Evolutionary conservation across 2,797 vertebrate species (phyloP).

Genomic region (Pseudochromis fuscus): DNA sequence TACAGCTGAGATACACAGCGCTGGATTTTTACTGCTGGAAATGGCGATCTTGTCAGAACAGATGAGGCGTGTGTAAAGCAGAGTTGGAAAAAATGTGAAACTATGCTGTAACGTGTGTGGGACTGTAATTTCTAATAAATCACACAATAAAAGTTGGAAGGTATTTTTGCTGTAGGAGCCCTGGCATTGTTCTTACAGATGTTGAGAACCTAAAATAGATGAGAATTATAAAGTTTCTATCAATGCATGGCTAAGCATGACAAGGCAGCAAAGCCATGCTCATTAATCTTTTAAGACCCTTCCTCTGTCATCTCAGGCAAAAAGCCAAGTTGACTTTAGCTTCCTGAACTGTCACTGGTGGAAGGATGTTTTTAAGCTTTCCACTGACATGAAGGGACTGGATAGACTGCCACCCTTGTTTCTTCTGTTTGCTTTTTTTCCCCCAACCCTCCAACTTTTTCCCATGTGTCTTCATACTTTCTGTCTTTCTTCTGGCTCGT

Average conservation of each 20-base stretch:
- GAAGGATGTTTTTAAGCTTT: conserved; percentile 63
- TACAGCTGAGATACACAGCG: not conserved
- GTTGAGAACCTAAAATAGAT: conserved; percentile 48
- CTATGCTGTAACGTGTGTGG: not conserved
- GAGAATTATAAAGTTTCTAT: conserved; percentile 58
- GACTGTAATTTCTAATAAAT: not conserved
- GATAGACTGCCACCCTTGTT: conserved; percentile 38
- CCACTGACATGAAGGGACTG: conserved; percentile 50
- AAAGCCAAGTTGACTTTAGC: conserved; percentile 58
- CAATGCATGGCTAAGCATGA: conserved; percentile 58
- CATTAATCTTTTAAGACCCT: conserved; percentile 75
- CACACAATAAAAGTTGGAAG: not conserved
- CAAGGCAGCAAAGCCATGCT: conserved; percentile 57
- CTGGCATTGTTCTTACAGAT: conserved; percentile 28
- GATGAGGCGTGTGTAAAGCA: no score
- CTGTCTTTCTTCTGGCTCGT: not conserved
- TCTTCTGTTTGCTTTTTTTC: conserved; percentile 42
- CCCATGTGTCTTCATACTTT: conserved; percentile 3
- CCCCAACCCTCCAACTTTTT: conserved; percentile 24
- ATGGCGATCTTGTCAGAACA: not conserved
- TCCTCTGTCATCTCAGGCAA: conserved; percentile 54
- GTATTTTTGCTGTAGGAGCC: conserved; percentile 26
- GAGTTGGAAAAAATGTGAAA: not conserved
- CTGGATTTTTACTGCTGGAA: not conserved
- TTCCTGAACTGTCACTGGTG: conserved; percentile 59